A percentile compares a stretch with the other conserved stretches of the same genome.
Evolutionary conservation across 2,797 vertebrate species (phyloP).

Genomic region (Aeoliscus strigatus): DNA sequence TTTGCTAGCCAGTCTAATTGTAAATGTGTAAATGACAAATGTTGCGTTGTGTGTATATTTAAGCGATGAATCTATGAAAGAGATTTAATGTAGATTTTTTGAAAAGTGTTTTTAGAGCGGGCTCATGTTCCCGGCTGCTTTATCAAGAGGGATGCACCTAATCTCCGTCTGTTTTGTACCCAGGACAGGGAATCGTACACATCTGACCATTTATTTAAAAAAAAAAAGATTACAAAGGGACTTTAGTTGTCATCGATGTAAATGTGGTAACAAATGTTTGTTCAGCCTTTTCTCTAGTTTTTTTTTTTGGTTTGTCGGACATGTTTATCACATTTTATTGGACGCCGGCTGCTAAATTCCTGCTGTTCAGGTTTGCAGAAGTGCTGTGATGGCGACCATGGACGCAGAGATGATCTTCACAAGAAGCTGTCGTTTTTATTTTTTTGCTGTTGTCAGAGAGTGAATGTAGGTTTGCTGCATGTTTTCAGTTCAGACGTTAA

Average conservation of each 20-base stretch:
- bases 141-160: constrained; percentile 46
- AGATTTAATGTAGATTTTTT: constrained; percentile 48
- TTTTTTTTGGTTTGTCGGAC: constrained; percentile 3
- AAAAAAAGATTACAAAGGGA: constrained; percentile 15
- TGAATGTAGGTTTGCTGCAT: constrained; percentile 2
- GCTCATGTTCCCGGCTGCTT: constrained; percentile 45
- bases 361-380: too few species aligned
- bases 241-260: constrained; percentile 8
- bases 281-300: constrained; percentile 4
- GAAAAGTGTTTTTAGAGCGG: constrained; percentile 18
- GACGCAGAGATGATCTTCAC: constrained; percentile 29
- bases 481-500: constrained; percentile 10
- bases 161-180: constrained; percentile 14
- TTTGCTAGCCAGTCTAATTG: constrained; percentile 46
- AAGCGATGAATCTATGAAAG: constrained; percentile 47
- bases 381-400: too few species aligned
- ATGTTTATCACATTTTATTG: constrained; percentile 7
- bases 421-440: constrained; percentile 32
- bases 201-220: constrained; percentile 10
- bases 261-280: constrained; percentile 2
- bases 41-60: constrained; percentile 64
- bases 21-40: constrained; percentile 71
- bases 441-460: constrained; percentile 7
- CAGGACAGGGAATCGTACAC: constrained; percentile 24
- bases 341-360: too few species aligned